Conservation (phyloP, 2,797 vertebrate species). For the Cyprinella venusta region DNA sequence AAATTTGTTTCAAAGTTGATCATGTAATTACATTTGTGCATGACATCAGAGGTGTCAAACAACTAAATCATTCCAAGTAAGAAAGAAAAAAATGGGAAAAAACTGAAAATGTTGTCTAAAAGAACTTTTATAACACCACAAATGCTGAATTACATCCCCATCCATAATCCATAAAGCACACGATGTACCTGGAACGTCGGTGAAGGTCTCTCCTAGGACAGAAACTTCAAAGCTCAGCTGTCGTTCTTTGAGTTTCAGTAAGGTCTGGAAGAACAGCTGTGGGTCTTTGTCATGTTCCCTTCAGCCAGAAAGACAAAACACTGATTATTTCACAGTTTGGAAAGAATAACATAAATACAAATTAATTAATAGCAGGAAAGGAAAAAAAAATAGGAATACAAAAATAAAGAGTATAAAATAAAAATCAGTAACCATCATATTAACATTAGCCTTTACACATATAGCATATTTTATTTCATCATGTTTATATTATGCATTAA, state of each 20-base stretch:
- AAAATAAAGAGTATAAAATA: background rate
- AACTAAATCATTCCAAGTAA: conserved; percentile 12
- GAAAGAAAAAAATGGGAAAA: background rate
- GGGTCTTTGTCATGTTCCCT: conserved; percentile 98
- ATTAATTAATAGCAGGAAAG: conserved; percentile 33
- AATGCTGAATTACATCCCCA: conserved; percentile 18
- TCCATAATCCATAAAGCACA: conserved; percentile 33
- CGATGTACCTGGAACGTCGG: conserved; percentile 90
- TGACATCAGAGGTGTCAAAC: conserved; percentile 16
- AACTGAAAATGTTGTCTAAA: background rate
- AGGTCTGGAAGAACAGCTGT: conserved; percentile 88
- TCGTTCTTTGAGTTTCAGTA: conserved; percentile 86
- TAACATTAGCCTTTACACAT: background rate
- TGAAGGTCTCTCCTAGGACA: conserved; percentile 91
- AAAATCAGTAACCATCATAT: background rate
- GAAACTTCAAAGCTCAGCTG: conserved; percentile 86
- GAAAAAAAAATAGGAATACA: background rate
- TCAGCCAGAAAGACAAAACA: conserved; percentile 64
- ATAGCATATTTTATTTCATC: background rate
- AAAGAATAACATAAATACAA: conserved; percentile 28
- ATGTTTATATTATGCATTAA: background rate
- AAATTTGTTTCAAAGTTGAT: conserved; percentile 50
- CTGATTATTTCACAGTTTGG: conserved; percentile 25
- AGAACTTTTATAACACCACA: background rate
- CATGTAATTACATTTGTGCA: conserved; percentile 28